phyloP scores from a whole-genome alignment of 2,888 invertebrate species.

The Petrophora chlorosata region DNA sequence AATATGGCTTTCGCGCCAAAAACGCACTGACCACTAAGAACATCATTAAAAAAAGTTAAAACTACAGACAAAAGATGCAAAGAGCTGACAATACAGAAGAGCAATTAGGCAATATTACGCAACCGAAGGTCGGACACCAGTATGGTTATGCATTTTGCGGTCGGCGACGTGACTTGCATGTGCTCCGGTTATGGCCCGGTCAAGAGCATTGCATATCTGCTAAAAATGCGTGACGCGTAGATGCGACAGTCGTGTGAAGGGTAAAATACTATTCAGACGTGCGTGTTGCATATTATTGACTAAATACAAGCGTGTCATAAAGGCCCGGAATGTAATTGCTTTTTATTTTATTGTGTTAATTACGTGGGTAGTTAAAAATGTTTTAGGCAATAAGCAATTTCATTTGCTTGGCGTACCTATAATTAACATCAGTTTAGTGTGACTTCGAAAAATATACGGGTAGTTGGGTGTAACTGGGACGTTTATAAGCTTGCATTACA shows the following conservation, averaged over 20 bases:
- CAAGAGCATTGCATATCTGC: slow-evolving; percentile 24
- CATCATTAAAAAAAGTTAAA: neutral
- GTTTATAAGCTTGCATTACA: too few relatives aligned
- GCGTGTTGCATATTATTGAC: neutral
- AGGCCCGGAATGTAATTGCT: too few relatives aligned
- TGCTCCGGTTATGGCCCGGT: slow-evolving; percentile 13
- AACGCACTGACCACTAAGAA: neutral
- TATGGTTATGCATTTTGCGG: slow-evolving; percentile 29
- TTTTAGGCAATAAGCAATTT: too few relatives aligned
- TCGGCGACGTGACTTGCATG: slow-evolving; percentile 26
- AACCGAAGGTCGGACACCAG: slow-evolving; percentile 24
- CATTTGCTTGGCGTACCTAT: too few relatives aligned
- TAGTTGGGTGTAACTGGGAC: too few relatives aligned
- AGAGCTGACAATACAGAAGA: slow-evolving; percentile 20
- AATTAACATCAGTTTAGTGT: too few relatives aligned
- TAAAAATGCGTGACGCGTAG: slow-evolving; percentile 19
- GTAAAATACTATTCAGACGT: slow-evolving; percentile 3
- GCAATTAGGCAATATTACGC: slow-evolving; percentile 20
- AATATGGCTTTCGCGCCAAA: too few relatives aligned
- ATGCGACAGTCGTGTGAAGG: slow-evolving; percentile 16
- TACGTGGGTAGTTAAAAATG: too few relatives aligned
- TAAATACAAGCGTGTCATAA: too few relatives aligned
- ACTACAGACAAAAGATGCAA: neutral
- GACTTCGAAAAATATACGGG: too few relatives aligned
- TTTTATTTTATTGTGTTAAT: too few relatives aligned